Evolutionary conservation across 1,140 invertebrate genomes (phyloP), one percentile per base, ranked within the genome.

Genomic region (Acromyrmex heyeri): DNA sequence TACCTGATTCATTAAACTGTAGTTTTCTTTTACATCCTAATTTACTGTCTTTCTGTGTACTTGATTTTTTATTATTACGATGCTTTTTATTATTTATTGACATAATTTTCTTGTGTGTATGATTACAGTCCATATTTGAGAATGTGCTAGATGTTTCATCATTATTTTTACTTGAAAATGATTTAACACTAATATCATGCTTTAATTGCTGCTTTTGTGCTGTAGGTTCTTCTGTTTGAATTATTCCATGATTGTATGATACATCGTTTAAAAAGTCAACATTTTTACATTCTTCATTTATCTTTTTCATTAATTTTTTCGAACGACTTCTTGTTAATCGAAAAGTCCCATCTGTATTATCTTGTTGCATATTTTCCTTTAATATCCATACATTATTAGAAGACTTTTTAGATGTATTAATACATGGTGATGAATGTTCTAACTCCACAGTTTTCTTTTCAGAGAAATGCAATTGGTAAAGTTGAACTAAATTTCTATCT

Each of bases 401-500:
- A 16, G 3, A 55, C 14, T 8, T 38, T 53, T 12, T 62, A 18
- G 48, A 27, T 44, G 48, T 8, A 53, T 55, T 62, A n/a, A 34
- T 24, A 64, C n/a, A 55, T 8, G 21, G 24, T 14, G 30, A 18
- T 0, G 18, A 34, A 21, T 55, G 48, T 38, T 24, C 21, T 53
- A 38, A 53, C 0, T 5, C 2, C 12, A 38, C 7, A 1, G 6
- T 18, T 59, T 34, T 14, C 34, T 72, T n/a, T 72, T 14, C 10
- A 1, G 24, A 27, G 57, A 59, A 59, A 5, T 24, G 1, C 12
- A 44, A 24, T 27, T 44, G 16, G 7, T 72, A 44, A 57, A 12
- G 18, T 48, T 34, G 34, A 16, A 82, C 8, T 72, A 82, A 24
- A 21, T 57, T 30, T 44, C 38, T 38, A 30, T 82, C 18, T n/a